Base-by-base conservation (phyloP, 2,888 invertebrate species). In the Galerucella nymphaeae region DNA sequence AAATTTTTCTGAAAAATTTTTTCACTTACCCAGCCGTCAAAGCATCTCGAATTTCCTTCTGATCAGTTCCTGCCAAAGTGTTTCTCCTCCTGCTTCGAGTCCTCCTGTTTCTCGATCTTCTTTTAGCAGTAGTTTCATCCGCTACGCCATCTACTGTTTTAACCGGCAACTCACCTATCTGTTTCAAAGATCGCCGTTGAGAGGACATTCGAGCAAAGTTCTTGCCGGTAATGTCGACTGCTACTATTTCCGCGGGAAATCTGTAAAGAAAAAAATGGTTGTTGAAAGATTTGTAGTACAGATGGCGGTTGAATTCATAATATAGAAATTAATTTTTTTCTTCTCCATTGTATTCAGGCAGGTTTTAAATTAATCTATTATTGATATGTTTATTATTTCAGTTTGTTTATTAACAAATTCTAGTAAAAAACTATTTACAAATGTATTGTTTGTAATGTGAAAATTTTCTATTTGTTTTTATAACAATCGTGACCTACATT, bases 151-250 rank as follows among this genome's bases (percentile, higher is more conserved):
- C 84, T 77, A 79, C 79, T 55, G 78, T 74, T 23, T 74, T 61
- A 11, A 76, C 80, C 16, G 78, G 77, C 11, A 76, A 83, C 76
- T 90, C 90, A 75, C 90, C 88, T 10, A 70, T 74, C 82, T 91
- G 91, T 70, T 91, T 86, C 79, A 96, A 90, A 55, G 97, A 96
- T 84, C 94, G 92, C 77, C 97, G 90, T 76, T 95, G 92, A 82
- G 90, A 91, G 82, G 95, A 94, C 95, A 97, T 95, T 80, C 97
- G 90, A 84, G 94, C 93, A 89, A 97, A 97, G 85, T 93, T 92
- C 83, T 91, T 90, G 67, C 97, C 97, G 75, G 95, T 94, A 69
- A 95, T 93, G 87, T 98, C 96, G 82, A 98, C 96, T 74, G 94
- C 92, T 75, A 98, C 93, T 77, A 96, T 88, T 89, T 95, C 93